Evolutionary conservation across 2,888 invertebrate species (phyloP), one percentile per base, ranked within the genome.

Genomic region (Dioctria linearis): DNA sequence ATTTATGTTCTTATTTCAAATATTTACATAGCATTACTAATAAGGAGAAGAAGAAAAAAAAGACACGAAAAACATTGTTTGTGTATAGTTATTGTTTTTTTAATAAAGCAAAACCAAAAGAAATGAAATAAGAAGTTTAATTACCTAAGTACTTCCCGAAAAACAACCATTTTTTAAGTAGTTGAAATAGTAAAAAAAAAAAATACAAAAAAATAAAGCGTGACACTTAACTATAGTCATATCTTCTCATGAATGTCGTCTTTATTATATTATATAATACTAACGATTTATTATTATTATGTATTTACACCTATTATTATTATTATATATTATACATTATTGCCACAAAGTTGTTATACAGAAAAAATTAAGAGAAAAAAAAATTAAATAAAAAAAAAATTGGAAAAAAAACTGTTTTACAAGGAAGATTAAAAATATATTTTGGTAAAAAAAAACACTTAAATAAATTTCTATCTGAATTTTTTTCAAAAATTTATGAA

Each of bases 241-340:
- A 80, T 71, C 78, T 66, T 63, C 25, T 25, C 61, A 80, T 80
- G 49, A 80, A 71, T 80, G 80, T 80, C 80, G 80, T 80, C 80
- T 71, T 73, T 73, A 25, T 25, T 25, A 61, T 63, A 69, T 79
- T 69, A 67, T 54, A 25, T 78, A 78, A 65, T 54, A 66, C 65
- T 78, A 78, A 65, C 42, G 66, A 54, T 65, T 76, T 76, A 76
- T 76, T 76, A 76, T 76, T 76, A 49, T 25, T 25, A 25, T 25
- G 25, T 25, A 25, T 25, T 25, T 25, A 25, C 25, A 25, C 25
- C n/a, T n/a, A n/a, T n/a, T 25, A 25, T 25, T 25, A 25, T 25
- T 25, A 25, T 25, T 25, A 25, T 25, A 25, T 25, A 25, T 25
- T 25, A 25, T 49, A 63, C 49, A 80, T 69, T 71, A 80, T 80